phyloP scores from a whole-genome alignment of 2,888 invertebrate genomes.

The Agonopterix alstromeriana region DNA sequence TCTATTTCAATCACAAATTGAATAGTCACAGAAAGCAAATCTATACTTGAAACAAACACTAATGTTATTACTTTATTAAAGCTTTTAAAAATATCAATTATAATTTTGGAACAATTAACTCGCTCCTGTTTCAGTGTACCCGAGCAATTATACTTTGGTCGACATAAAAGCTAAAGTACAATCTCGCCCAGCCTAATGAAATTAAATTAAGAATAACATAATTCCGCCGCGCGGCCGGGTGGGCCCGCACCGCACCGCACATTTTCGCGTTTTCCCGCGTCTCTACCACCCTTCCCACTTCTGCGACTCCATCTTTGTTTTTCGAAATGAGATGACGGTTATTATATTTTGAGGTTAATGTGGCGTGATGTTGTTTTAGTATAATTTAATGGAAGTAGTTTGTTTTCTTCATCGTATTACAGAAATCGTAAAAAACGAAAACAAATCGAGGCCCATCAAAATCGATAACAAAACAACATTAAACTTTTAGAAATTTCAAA shows the following conservation, averaged over 20 bases:
- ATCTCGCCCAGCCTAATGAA: constrained; percentile 62
- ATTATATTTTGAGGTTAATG: constrained; percentile 16
- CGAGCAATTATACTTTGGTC: constrained; percentile 29
- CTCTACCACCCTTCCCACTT: constrained; percentile 12
- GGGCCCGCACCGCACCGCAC: constrained; percentile 12
- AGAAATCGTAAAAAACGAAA: no score
- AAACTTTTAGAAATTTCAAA: no score
- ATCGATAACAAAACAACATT: no score
- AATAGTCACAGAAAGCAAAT: no score
- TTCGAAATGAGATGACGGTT: constrained; percentile 45
- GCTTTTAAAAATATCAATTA: constrained; percentile 11
- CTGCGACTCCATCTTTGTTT: constrained; percentile 51
- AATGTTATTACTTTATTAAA: background rate
- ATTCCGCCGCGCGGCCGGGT: constrained; percentile 26
- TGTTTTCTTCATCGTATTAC: no score
- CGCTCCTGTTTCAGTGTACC: constrained; percentile 15
- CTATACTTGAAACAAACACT: no score
- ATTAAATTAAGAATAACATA: constrained; percentile 69
- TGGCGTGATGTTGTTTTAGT: background rate
- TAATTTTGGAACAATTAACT: constrained; percentile 28
- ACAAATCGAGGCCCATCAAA: no score
- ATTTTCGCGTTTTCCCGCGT: constrained; percentile 15
- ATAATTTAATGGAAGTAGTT: no score
- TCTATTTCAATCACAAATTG: no score
- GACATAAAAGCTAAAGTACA: constrained; percentile 29